Percentiles rank a stretch among this genome's conserved stretches.
These are phyloP conservation scores for Pangasius krempfi DNA, from an alignment of 2,797 vertebrate species.

Conservation along the genomic window DNA sequence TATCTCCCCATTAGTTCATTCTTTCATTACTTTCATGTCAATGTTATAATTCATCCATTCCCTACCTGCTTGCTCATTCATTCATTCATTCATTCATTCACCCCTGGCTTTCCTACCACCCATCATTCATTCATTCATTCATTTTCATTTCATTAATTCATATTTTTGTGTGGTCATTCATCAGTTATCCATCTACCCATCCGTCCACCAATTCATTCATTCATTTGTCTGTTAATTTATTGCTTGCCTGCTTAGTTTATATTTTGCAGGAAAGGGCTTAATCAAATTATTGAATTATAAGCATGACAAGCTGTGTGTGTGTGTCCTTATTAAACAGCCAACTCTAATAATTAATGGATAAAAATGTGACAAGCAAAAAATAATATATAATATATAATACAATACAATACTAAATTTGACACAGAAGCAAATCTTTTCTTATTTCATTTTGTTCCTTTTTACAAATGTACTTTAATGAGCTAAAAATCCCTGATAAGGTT, in stretches of 20 bases:
- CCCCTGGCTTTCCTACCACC: too few relatives aligned
- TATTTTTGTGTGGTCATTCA: not conserved
- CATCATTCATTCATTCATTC: not conserved
- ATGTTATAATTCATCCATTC: not conserved
- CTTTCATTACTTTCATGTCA: not conserved
- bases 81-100: not conserved
- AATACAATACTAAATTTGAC: not conserved
- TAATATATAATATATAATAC: not conserved
- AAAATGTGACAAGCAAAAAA: not conserved
- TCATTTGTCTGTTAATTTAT: not conserved
- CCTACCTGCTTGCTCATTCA: not conserved
- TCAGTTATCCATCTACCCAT: not conserved
- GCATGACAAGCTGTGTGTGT: not conserved
- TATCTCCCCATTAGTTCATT: not conserved
- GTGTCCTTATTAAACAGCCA: not conserved
- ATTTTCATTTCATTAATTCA: not conserved
- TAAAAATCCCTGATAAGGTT: not conserved
- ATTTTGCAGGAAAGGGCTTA: not conserved
- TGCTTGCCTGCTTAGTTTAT: not conserved
- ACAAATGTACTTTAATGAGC: not conserved
- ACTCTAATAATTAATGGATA: not conserved
- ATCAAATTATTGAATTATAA: not conserved
- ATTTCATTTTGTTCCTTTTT: not conserved
- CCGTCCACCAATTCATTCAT: not conserved
- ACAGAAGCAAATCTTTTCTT: not conserved